Conservation (phyloP, 2,113 vertebrate genomes). For the Athene cunicularia region DNA sequence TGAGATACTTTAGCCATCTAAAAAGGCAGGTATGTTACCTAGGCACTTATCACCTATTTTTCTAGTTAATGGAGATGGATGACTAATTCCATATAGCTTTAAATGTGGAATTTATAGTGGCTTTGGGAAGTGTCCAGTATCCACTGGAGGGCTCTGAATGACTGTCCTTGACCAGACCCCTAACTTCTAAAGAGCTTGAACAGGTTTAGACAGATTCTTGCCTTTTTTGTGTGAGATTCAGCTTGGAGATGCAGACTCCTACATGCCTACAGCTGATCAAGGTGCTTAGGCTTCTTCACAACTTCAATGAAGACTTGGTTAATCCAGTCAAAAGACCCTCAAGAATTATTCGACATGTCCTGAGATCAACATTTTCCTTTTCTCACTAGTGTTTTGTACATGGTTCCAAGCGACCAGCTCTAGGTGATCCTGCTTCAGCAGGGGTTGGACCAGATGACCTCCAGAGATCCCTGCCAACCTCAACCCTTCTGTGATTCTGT, state of each 20-base stretch:
- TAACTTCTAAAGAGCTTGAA: not conserved
- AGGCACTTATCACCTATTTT: not conserved
- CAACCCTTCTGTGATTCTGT: not conserved
- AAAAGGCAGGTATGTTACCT: not conserved
- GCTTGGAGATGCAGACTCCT: not conserved
- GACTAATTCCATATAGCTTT: not conserved
- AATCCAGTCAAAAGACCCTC: not conserved
- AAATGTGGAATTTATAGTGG: not conserved
- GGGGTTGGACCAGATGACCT: not conserved
- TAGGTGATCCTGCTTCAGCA: not conserved
- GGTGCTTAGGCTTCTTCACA: not conserved
- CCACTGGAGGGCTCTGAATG: not conserved
- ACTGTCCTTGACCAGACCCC: not conserved
- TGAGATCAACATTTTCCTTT: not conserved
- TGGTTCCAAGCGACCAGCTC: fast-evolving
- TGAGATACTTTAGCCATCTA: not conserved
- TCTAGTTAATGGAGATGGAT: not conserved
- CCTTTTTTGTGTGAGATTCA: not conserved
- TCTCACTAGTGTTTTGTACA: not conserved
- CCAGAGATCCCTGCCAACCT: not conserved
- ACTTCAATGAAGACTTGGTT: not conserved
- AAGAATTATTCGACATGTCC: not conserved
- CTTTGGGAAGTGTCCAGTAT: not conserved
- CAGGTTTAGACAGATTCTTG: not conserved
- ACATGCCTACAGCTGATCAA: not conserved